Evolutionary conservation across 2,797 vertebrate species (phyloP), one percentile per base, ranked within the genome.

Genomic region (Myotis vivesi): DNA sequence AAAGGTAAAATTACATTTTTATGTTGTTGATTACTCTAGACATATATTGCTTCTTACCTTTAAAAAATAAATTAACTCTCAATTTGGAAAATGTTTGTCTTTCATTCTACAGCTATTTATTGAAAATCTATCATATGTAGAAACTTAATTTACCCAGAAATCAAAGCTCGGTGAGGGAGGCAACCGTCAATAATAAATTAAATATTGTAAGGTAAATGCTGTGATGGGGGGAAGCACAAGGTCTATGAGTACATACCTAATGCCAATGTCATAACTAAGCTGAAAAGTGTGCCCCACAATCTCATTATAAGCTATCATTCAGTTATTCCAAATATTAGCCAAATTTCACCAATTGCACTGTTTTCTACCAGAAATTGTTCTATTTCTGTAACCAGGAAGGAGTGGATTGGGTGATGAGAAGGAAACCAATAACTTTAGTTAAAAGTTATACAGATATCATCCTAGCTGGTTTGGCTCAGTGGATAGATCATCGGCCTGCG

Each of bases 1-100:
- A 36, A 92, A 9, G 49, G 30, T 53, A 36, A 33, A 91, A 72
- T 95, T 80, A 30, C 38, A 53, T 92, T 92, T 72, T 81, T 85
- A 33, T 9, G 0, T 55, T 8, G 2, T 80, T 17, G n/a, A 30
- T 62, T 62, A 85, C n/a, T 59, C 6, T 12, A 73, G 1, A 59
- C 8, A 15, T 22, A 0, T 44, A 92, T 86, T 87, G 7, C 16
- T 77, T 93, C 91, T 88, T 77, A 53, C 22, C 51, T 30, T 64
- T 51, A 44, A 44, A 77, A 89, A 59, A 73, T 10, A 53, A 79
- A 53, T 38, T 75, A 84, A 91, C 86, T 2, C 7, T 82, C 72
- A 69, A 8, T 86, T 88, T 36, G 17, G 13, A 44, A 1, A 0
- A 69, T 44, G 41, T 75, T 87, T 28, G n/a, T 46, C 57, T 82